Conservation (phyloP, 2,888 invertebrate genomes). For the Acanthosepion lycidas region DNA sequence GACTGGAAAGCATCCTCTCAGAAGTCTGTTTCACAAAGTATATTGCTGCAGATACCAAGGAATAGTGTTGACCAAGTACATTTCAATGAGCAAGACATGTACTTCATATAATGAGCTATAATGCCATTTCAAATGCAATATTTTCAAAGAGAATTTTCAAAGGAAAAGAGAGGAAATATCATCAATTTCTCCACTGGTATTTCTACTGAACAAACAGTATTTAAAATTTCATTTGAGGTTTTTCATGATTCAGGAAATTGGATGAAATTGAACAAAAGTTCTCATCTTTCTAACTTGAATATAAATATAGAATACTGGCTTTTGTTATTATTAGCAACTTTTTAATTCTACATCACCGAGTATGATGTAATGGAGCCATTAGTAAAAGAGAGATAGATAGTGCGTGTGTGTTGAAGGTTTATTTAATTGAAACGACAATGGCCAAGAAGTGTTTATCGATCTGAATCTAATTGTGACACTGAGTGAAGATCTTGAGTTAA, state of each 20-base stretch:
- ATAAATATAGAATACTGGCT: not conserved
- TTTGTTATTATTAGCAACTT: not conserved
- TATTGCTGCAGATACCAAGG: too few relatives aligned
- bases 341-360: not conserved
- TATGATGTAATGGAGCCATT: not conserved
- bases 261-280: not conserved
- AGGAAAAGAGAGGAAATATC: too few relatives aligned
- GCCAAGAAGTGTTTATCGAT: not conserved
- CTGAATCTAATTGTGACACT: not conserved
- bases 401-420: not conserved
- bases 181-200: too few relatives aligned
- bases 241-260: not conserved
- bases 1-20: too few relatives aligned
- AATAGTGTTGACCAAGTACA: too few relatives aligned
- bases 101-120: too few relatives aligned
- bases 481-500: not conserved
- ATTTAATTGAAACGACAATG: not conserved
- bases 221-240: too few relatives aligned
- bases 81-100: too few relatives aligned
- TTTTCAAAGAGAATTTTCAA: too few relatives aligned
- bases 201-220: too few relatives aligned
- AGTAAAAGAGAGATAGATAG: not conserved
- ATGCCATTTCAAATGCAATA: too few relatives aligned
- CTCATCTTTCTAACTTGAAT: not conserved
- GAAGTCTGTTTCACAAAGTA: too few relatives aligned